Evolutionary conservation across 2,888 invertebrate species (phyloP).

Genomic region (Malachius bipustulatus): DNA sequence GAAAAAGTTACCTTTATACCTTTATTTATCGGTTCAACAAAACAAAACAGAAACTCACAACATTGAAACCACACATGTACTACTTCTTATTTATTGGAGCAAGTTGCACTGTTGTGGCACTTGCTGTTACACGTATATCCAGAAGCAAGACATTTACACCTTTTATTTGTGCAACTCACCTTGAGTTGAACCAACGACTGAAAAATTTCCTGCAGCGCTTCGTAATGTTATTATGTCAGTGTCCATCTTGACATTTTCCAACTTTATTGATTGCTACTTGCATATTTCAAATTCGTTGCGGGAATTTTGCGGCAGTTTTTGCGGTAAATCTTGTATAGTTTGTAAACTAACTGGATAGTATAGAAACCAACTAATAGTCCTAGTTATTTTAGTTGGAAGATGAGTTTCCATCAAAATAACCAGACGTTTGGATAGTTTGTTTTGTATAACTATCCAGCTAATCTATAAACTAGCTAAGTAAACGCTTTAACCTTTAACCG

Average conservation of each 20-base stretch:
- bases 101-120: conserved; percentile 2
- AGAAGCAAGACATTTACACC: background rate
- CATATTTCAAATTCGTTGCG: conserved; percentile 1
- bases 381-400: conserved; percentile 2
- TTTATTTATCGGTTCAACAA: no score
- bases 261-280: conserved; percentile 1
- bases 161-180: conserved; percentile 2
- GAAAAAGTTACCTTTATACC: no score
- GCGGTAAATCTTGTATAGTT: no score
- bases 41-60: conserved; percentile 4
- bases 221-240: conserved; percentile 3
- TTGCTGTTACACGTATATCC: conserved; percentile 3
- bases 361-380: background rate
- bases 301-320: no score
- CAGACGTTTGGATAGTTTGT: conserved; percentile 2
- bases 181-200: background rate
- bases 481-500: background rate
- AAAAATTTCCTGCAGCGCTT: conserved; percentile 2
- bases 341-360: no score
- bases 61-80: background rate
- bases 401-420: conserved; percentile 2
- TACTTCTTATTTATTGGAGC: background rate
- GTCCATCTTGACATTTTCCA: conserved; percentile 2
- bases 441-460: conserved; percentile 1
- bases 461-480: conserved; percentile 3